Evolutionary conservation across 2,888 invertebrate species (phyloP).

Genomic region (Drosophila affinis): DNA sequence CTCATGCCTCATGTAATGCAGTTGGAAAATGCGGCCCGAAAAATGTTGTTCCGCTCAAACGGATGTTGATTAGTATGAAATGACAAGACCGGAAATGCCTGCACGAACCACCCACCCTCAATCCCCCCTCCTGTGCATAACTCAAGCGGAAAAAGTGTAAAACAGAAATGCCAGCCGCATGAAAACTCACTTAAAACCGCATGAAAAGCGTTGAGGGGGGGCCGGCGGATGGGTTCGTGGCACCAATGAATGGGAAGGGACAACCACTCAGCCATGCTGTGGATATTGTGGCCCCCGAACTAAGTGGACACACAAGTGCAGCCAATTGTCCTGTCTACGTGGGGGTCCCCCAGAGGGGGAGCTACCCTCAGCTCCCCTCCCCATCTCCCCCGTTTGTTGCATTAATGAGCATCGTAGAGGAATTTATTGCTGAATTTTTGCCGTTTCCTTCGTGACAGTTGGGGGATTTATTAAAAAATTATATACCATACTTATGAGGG

Average conservation of each 20-base stretch:
- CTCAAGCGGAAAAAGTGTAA: constrained; percentile 33
- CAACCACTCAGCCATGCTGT: constrained; percentile 42
- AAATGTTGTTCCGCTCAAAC: constrained; percentile 43
- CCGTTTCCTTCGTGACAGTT: constrained; percentile 43
- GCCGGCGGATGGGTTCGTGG: neutral
- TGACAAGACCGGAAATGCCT: constrained; percentile 72
- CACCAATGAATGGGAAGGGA: neutral
- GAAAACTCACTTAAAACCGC: constrained; percentile 37
- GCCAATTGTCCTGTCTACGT: constrained; percentile 51
- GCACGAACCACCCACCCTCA: neutral
- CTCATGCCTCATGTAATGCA: constrained; percentile 17
- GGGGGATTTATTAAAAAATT: constrained; percentile 44
- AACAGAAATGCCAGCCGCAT: constrained; percentile 30
- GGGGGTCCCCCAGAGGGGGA: constrained; percentile 1
- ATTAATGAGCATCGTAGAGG: constrained; percentile 62
- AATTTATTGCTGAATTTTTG: constrained; percentile 59
- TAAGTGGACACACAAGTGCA: constrained; percentile 65
- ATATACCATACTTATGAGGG: constrained; percentile 38
- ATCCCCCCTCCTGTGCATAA: constrained; percentile 19
- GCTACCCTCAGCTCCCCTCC: no score
- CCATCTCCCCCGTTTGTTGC: constrained; percentile 27
- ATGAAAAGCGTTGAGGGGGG: constrained; percentile 22
- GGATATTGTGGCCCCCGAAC: constrained; percentile 40
- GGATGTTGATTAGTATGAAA: constrained; percentile 81
- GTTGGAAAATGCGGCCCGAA: constrained; percentile 26